Evolutionary conservation across 2,888 invertebrate species (phyloP).

Genomic region (Resseliella maxima): DNA sequence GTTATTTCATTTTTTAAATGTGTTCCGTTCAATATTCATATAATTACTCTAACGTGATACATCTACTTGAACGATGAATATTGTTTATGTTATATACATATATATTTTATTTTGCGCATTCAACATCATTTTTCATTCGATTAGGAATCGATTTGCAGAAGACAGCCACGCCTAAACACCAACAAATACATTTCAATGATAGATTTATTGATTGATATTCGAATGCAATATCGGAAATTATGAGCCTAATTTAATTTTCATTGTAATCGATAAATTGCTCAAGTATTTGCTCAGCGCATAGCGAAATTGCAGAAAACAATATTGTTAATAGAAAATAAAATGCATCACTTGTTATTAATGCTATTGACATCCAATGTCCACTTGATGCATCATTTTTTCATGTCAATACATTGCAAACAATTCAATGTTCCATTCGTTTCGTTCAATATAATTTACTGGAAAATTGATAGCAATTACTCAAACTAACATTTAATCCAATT

Average conservation of each 20-base stretch:
- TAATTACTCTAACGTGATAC: not conserved
- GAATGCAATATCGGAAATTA: slow-evolving; percentile 23
- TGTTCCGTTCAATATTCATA: not conserved
- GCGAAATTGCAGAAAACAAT: not conserved
- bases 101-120: not conserved
- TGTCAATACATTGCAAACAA: not conserved
- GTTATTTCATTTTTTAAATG: not conserved
- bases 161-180: not conserved
- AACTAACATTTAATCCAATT: not conserved
- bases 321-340: not conserved
- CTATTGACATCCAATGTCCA: not conserved
- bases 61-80: not conserved
- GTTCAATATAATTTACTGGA: not conserved
- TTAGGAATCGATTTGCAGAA: slow-evolving; percentile 9
- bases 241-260: slow-evolving; percentile 5
- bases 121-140: not conserved
- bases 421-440: not conserved
- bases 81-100: not conserved
- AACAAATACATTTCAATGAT: not conserved
- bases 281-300: not conserved
- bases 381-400: not conserved
- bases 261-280: not conserved
- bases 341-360: not conserved
- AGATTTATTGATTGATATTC: not conserved
- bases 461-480: slow-evolving; percentile 4